phyloP scores from a whole-genome alignment of 2,888 invertebrate species.

The Andrena bicolor region DNA sequence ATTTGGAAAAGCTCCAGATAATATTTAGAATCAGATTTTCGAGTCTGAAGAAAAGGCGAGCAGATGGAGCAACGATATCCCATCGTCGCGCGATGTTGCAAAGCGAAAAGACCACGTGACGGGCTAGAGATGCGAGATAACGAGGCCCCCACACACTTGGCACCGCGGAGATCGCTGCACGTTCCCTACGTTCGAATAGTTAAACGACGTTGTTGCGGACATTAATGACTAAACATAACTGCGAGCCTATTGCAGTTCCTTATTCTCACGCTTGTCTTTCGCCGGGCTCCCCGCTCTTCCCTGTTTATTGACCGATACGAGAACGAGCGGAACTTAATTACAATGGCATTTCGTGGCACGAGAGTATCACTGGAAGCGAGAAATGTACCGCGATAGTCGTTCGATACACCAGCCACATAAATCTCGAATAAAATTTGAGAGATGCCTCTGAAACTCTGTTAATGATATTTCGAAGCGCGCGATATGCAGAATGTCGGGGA shows the following conservation, averaged over 20 bases:
- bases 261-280: conserved; percentile 60
- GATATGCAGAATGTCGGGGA: not conserved
- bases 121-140: conserved; percentile 25
- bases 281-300: conserved; percentile 10
- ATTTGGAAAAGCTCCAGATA: not conserved
- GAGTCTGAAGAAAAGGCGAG: not conserved
- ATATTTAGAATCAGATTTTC: not conserved
- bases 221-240: conserved; percentile 59
- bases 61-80: not conserved
- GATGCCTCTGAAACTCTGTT: not conserved
- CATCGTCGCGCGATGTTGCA: conserved; percentile 3
- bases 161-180: conserved; percentile 24
- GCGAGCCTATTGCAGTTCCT: conserved; percentile 33
- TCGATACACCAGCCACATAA: not conserved
- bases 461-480: not conserved
- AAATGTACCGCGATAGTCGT: not conserved
- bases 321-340: conserved; percentile 14
- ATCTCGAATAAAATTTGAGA: not conserved
- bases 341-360: not conserved
- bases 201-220: conserved; percentile 53
- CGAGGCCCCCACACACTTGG: conserved; percentile 6
- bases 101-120: conserved; percentile 18
- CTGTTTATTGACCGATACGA: conserved; percentile 12
- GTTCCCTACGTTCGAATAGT: conserved; percentile 27
- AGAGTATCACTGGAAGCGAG: not conserved